Evolutionary conservation across 2,113 vertebrate species (phyloP).

Genomic region (Corythaixoides concolor): DNA sequence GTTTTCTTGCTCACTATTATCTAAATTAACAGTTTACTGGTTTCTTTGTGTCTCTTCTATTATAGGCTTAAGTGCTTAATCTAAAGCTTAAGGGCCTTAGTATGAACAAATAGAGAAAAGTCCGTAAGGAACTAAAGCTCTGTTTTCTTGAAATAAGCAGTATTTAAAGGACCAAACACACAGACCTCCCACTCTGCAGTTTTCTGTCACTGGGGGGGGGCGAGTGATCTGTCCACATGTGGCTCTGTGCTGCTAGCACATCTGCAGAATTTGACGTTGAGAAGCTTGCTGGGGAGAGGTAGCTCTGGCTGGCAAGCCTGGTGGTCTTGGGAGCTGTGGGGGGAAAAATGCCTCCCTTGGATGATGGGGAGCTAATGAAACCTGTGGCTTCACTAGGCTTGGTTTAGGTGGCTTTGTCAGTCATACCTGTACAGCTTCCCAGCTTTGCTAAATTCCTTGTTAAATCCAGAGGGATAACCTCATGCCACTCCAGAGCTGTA

Average conservation of each 20-base stretch:
- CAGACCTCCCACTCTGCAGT: not conserved
- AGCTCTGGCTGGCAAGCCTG: not conserved
- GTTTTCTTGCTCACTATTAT: slow-evolving; percentile 10
- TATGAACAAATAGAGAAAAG: not conserved
- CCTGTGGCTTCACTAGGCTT: not conserved
- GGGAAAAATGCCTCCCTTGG: not conserved
- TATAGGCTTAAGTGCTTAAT: slow-evolving; percentile 43
- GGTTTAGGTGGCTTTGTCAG: not conserved
- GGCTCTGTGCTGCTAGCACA: not conserved
- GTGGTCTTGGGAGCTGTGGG: not conserved
- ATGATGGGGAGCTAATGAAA: not conserved
- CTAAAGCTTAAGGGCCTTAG: slow-evolving; percentile 13
- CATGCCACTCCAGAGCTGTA: not conserved
- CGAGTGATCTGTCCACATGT: fast-evolving
- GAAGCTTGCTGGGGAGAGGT: not conserved
- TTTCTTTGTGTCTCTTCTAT: slow-evolving; percentile 30
- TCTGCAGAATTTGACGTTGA: not conserved
- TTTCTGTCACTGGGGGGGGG: not conserved
- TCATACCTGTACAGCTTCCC: not conserved
- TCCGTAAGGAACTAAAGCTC: not conserved
- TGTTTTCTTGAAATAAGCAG: fast-evolving
- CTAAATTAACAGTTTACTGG: slow-evolving; percentile 31
- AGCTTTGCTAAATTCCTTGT: not conserved
- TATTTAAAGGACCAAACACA: not conserved
- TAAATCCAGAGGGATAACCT: not conserved